Percentiles rank a stretch among this genome's conserved stretches.
phyloP scores from a whole-genome alignment of 2,797 vertebrate species.

The Rhabdomys pumilio region DNA sequence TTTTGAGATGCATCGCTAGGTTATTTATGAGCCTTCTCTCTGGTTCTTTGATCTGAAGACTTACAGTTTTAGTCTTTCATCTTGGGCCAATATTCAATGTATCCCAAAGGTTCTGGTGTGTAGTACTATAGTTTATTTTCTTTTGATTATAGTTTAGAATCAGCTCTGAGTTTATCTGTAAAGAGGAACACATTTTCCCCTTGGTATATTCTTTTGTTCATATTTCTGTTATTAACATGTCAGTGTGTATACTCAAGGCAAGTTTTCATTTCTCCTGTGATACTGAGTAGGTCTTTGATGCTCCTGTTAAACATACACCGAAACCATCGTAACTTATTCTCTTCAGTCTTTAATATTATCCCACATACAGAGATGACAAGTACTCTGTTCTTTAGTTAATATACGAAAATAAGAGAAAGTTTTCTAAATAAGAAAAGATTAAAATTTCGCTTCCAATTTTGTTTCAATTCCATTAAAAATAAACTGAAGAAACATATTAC shows the following conservation, averaged over 20 bases:
- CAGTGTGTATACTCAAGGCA: constrained; percentile 44
- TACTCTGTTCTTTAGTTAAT: constrained; percentile 28
- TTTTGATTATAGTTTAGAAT: constrained; percentile 21
- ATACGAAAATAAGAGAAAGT: constrained; percentile 43
- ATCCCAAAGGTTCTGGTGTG: neutral
- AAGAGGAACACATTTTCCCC: neutral
- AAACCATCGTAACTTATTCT: constrained; percentile 41
- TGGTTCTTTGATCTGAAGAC: neutral
- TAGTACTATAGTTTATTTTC: neutral
- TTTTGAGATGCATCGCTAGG: neutral
- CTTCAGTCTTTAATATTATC: constrained; percentile 68
- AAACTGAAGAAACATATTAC: neutral
- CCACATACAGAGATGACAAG: constrained; percentile 61
- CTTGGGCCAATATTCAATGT: neutral
- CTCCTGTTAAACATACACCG: constrained; percentile 14
- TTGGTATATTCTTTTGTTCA: constrained; percentile 10
- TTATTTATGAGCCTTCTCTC: neutral
- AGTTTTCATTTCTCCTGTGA: constrained; percentile 56
- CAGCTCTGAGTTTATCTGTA: neutral
- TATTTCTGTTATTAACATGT: constrained; percentile 62
- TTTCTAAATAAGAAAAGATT: constrained; percentile 57
- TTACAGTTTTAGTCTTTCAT: neutral
- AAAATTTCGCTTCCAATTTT: neutral
- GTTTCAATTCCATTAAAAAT: constrained; percentile 43
- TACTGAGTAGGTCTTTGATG: constrained; percentile 57